Conservation (phyloP, 1,140 invertebrate species). For the Phymorhynchus buccinoides region DNA sequence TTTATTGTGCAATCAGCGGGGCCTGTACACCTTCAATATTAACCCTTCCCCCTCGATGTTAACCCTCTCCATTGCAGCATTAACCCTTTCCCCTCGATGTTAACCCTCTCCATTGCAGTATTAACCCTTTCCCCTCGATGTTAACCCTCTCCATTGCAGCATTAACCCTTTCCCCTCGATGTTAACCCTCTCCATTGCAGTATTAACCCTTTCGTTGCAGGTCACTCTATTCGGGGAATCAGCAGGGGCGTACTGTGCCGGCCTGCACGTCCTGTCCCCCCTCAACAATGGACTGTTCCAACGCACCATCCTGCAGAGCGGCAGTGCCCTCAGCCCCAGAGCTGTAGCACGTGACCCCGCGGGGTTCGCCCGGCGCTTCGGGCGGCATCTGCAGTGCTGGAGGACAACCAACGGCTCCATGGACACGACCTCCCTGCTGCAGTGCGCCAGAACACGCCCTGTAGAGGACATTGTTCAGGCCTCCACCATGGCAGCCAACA, state of each 20-base stretch:
- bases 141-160: too few species aligned
- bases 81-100: too few species aligned
- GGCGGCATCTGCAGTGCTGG: slow-evolving; percentile 27
- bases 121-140: too few species aligned
- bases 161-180: too few species aligned
- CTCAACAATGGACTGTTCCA: slow-evolving; percentile 45
- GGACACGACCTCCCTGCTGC: slow-evolving; percentile 27
- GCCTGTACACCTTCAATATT: too few species aligned
- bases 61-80: too few species aligned
- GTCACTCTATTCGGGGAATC: slow-evolving; percentile 63
- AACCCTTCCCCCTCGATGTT: too few species aligned
- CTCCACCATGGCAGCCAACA: slow-evolving; percentile 1
- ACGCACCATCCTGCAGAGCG: slow-evolving; percentile 50
- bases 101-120: too few species aligned
- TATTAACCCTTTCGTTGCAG: too few species aligned
- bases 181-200: too few species aligned
- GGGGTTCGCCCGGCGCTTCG: slow-evolving; percentile 31
- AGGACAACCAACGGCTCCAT: not conserved
- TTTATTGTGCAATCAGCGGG: too few species aligned
- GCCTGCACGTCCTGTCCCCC: slow-evolving; percentile 30
- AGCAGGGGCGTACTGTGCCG: slow-evolving; percentile 48
- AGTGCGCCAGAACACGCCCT: slow-evolving; percentile 11
- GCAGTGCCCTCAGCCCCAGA: slow-evolving; percentile 28
- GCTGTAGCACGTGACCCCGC: slow-evolving; percentile 32
- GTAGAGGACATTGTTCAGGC: slow-evolving; percentile 17